These are phyloP conservation scores for Gallinago stenura DNA, from an alignment of 2,797 vertebrate genomes.

Conservation along the genomic window DNA sequence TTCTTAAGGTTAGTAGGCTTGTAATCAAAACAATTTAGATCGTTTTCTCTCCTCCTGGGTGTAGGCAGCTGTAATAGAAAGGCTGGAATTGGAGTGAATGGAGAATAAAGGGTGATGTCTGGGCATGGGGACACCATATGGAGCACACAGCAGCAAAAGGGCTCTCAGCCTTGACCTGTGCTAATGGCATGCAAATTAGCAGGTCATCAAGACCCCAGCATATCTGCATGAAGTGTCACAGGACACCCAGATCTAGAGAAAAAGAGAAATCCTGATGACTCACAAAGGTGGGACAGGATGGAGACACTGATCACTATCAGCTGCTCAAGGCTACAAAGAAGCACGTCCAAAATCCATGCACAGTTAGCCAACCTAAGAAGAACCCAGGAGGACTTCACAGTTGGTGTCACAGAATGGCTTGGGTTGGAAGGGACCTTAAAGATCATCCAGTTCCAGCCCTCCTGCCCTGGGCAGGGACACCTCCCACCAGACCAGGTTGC, in stretches of 20 bases:
- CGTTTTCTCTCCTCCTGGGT: neutral
- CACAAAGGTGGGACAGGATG: neutral
- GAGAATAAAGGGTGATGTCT: neutral
- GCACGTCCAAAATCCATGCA: neutral
- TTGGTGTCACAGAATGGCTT: too few species aligned
- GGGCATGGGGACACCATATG: rapidly evolving
- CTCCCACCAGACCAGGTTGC: too few species aligned
- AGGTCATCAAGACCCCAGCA: neutral
- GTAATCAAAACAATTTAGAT: neutral
- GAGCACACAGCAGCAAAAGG: neutral
- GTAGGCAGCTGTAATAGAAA: neutral
- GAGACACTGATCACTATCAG: neutral
- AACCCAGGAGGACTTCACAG: neutral
- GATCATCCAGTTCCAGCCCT: too few species aligned
- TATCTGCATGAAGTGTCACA: neutral
- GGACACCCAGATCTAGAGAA: neutral
- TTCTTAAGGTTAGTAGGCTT: neutral
- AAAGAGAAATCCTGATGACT: neutral
- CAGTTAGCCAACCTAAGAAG: neutral
- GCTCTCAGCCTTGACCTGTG: neutral
- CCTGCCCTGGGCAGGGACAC: too few species aligned
- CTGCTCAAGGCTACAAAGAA: neutral
- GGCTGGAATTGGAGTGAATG: neutral
- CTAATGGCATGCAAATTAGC: neutral
- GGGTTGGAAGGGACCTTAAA: too few species aligned